Evolutionary conservation across 1,140 invertebrate species (phyloP).

Genomic region (Monomorium pharaonis): DNA sequence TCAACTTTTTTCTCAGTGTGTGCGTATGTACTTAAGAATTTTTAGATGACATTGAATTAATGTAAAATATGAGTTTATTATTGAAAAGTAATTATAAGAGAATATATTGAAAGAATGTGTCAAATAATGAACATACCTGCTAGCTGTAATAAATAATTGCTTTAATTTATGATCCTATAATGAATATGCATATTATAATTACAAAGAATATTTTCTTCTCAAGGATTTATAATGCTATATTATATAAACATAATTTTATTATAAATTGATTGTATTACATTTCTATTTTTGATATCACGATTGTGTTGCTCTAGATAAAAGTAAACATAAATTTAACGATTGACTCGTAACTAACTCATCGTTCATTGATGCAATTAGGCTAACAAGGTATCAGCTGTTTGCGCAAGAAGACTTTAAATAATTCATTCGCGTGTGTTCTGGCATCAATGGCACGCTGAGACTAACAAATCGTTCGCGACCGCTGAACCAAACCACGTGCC

Average conservation of each 20-base stretch:
- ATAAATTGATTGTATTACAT: not conserved
- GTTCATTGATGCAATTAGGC: not conserved
- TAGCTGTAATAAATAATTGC: not conserved
- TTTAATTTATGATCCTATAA: not conserved
- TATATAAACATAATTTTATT: not conserved
- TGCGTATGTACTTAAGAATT: not conserved
- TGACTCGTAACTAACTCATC: not conserved
- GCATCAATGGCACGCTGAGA: conserved; percentile 8
- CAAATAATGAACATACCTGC: not conserved
- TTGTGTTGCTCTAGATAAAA: not conserved
- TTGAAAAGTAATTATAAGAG: not conserved
- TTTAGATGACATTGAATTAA: not conserved
- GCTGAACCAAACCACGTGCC: not conserved
- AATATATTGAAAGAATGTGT: not conserved
- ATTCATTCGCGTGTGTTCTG: conserved; percentile 1
- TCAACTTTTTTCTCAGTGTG: no score
- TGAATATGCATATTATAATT: not conserved
- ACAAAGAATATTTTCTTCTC: not conserved
- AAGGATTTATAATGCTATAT: not conserved
- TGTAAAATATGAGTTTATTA: not conserved
- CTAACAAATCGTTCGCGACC: conserved; percentile 41
- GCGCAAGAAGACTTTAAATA: conserved; percentile 22
- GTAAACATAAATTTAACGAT: not conserved
- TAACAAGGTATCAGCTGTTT: not conserved
- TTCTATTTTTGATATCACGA: not conserved